phyloP scores from a whole-genome alignment of 2,888 invertebrate genomes.

The Athrips mouffetella region DNA sequence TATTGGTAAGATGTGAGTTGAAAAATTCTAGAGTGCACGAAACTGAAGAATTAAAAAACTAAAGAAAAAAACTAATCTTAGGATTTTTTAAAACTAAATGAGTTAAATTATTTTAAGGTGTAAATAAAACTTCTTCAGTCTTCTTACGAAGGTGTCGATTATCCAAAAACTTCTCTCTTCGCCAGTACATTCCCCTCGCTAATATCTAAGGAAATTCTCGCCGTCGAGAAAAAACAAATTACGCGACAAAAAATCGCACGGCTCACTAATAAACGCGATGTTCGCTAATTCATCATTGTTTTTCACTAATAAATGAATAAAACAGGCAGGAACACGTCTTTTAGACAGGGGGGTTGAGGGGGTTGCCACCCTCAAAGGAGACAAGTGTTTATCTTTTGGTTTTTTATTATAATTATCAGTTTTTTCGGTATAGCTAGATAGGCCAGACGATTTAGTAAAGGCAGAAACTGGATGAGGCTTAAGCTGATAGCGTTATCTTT shows the following conservation, averaged over 20 bases:
- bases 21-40: no score
- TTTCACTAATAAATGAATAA: slow-evolving; percentile 70
- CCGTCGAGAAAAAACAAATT: slow-evolving; percentile 34
- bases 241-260: slow-evolving; percentile 32
- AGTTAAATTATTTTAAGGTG: no score
- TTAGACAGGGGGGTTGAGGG: slow-evolving; percentile 25
- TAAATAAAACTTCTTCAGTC: no score
- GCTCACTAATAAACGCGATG: slow-evolving; percentile 42
- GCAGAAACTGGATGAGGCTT: no score
- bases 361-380: background rate
- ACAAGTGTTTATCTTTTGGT: background rate
- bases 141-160: no score
- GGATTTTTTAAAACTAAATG: no score
- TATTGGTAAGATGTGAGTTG: no score
- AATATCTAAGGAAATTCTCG: slow-evolving; percentile 48
- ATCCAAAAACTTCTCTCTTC: background rate
- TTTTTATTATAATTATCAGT: slow-evolving; percentile 1
- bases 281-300: slow-evolving; percentile 72
- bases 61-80: no score
- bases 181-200: slow-evolving; percentile 47
- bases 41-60: no score
- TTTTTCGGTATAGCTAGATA: no score
- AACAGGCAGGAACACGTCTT: slow-evolving; percentile 65
- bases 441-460: no score
- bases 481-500: no score